phyloP scores from a whole-genome alignment of 2,113 vertebrate genomes.

The Lanius ludovicianus region DNA sequence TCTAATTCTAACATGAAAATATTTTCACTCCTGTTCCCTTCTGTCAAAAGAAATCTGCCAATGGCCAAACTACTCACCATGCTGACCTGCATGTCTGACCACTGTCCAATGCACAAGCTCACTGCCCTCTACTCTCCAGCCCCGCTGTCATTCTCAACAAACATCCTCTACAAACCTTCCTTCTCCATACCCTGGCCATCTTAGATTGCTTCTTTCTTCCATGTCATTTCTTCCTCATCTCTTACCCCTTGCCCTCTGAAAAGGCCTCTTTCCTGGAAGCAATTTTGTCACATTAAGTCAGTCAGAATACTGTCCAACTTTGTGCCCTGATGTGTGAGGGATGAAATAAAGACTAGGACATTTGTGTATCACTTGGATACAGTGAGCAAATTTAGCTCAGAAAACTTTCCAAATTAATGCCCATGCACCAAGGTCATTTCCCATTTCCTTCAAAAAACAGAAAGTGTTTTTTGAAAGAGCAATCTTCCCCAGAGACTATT shows the following conservation, averaged over 20 bases:
- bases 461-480: not conserved
- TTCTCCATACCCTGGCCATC: not conserved
- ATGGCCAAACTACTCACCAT: not conserved
- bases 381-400: not conserved
- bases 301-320: not conserved
- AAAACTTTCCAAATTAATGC: constrained; percentile 42
- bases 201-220: not conserved
- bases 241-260: not conserved
- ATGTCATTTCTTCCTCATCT: not conserved
- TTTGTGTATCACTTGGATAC: not conserved
- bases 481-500: constrained; percentile 1
- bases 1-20: not conserved
- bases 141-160: not conserved
- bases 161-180: not conserved
- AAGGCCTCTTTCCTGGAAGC: not conserved
- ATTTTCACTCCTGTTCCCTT: not conserved
- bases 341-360: not conserved
- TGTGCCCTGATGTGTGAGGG: not conserved
- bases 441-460: constrained; percentile 37
- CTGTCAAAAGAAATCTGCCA: not conserved
- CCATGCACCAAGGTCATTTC: constrained; percentile 7
- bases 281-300: not conserved
- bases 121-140: not conserved
- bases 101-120: not conserved
- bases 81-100: not conserved